A percentile compares a stretch with the other conserved stretches of the same genome.
These are phyloP conservation scores for Apodemia mormo DNA, from an alignment of 2,888 invertebrate genomes.

Conservation along the genomic window DNA sequence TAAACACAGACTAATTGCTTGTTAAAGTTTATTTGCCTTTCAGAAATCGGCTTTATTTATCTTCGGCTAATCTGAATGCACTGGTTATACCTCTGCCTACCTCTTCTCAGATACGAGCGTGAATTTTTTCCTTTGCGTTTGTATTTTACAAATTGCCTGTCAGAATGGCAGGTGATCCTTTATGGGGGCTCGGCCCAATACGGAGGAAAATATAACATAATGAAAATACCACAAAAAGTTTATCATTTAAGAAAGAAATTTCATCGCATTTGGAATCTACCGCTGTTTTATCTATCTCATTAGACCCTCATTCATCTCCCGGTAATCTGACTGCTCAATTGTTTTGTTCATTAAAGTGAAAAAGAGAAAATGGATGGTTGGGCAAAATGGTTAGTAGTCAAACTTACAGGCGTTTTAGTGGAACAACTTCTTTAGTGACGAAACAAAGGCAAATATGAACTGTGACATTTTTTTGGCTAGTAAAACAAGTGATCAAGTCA, in stretches of 20 bases:
- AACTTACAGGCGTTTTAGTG: slow-evolving; percentile 32
- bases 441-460: background rate
- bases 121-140: no score
- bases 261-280: slow-evolving; percentile 13
- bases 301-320: slow-evolving; percentile 24
- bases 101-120: no score
- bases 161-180: no score
- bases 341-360: slow-evolving; percentile 54
- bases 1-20: no score
- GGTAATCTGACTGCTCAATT: slow-evolving; percentile 39
- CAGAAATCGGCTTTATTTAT: no score
- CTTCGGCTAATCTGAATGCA: no score
- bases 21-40: no score
- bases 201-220: background rate
- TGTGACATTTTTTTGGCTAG: no score
- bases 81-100: no score
- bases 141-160: no score
- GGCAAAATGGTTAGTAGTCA: slow-evolving; percentile 30
- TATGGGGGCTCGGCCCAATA: no score
- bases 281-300: slow-evolving; percentile 28
- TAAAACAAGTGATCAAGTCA: no score
- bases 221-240: background rate
- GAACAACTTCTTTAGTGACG: slow-evolving; percentile 8
- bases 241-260: background rate
- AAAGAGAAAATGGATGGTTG: slow-evolving; percentile 48